Conservation (phyloP, 2,797 vertebrate genomes). For the Sebastiscus tertius region DNA sequence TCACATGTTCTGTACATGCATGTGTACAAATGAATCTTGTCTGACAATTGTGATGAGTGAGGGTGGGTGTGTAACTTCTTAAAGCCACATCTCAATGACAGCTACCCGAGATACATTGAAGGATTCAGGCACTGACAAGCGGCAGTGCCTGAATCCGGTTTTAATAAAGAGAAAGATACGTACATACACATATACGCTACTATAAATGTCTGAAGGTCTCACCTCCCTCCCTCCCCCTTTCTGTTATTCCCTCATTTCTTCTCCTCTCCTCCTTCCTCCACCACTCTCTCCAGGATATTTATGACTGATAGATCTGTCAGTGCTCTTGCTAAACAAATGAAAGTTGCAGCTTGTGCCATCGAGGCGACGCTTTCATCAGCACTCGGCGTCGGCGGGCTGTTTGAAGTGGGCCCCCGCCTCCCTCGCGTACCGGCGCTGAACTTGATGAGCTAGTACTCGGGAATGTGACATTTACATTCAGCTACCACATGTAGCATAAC, state of each 20-base stretch:
- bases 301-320: slow-evolving; percentile 72
- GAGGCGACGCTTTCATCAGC: slow-evolving; percentile 64
- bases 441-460: slow-evolving; percentile 68
- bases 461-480: slow-evolving; percentile 66
- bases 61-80: slow-evolving; percentile 20
- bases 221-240: slow-evolving; percentile 6
- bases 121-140: slow-evolving; percentile 52
- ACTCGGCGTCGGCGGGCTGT: slow-evolving; percentile 24
- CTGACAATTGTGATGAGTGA: slow-evolving; percentile 30
- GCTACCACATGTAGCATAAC: slow-evolving; percentile 47
- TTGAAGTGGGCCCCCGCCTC: slow-evolving; percentile 56
- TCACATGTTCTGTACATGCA: background rate
- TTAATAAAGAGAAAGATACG: slow-evolving; percentile 67
- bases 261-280: slow-evolving; percentile 28
- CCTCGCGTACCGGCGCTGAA: slow-evolving; percentile 45
- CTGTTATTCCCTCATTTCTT: slow-evolving; percentile 34
- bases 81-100: slow-evolving; percentile 55
- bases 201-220: slow-evolving; percentile 45
- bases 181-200: background rate
- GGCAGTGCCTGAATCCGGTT: slow-evolving; percentile 29
- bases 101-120: slow-evolving; percentile 48
- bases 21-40: slow-evolving; percentile 37
- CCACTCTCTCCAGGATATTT: slow-evolving; percentile 60
- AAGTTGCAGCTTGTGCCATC: slow-evolving; percentile 53
- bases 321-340: slow-evolving; percentile 69